Conservation (phyloP, 2,888 invertebrate genomes). For the Agrotis exclamationis region DNA sequence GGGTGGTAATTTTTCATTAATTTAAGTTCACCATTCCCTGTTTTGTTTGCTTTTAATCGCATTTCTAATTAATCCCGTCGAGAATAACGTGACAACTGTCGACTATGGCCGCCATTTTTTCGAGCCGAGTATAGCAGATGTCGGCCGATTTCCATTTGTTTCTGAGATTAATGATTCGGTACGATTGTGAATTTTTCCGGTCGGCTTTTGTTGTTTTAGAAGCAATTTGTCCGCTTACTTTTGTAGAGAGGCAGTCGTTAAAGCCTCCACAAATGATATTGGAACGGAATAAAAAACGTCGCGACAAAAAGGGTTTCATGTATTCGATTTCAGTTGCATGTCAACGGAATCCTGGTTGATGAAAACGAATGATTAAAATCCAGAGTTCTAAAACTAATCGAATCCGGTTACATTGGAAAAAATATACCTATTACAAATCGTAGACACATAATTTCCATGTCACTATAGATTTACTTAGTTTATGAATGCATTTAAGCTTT, state of each 20-base stretch:
- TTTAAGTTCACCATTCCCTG: conserved; percentile 92
- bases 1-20: conserved; percentile 92
- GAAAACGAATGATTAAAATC: conserved; percentile 11
- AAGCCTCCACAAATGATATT: conserved; percentile 88
- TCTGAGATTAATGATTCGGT: conserved; percentile 91
- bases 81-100: conserved; percentile 92
- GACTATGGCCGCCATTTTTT: conserved; percentile 90
- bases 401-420: background rate
- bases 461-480: too few relatives aligned
- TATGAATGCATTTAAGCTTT: background rate
- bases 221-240: conserved; percentile 91
- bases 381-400: conserved; percentile 2
- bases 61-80: conserved; percentile 92
- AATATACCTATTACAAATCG: background rate
- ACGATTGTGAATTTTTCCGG: conserved; percentile 91
- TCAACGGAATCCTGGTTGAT: conserved; percentile 22
- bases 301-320: conserved; percentile 74
- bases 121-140: conserved; percentile 89
- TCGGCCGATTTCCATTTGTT: conserved; percentile 91
- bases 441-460: background rate
- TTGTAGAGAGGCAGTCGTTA: conserved; percentile 89
- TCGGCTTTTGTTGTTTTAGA: conserved; percentile 91
- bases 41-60: conserved; percentile 92
- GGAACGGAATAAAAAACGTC: conserved; percentile 80
- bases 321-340: conserved; percentile 56